phyloP scores from a whole-genome alignment of 2,888 invertebrate species.

The Tricholauxania praeusta region DNA sequence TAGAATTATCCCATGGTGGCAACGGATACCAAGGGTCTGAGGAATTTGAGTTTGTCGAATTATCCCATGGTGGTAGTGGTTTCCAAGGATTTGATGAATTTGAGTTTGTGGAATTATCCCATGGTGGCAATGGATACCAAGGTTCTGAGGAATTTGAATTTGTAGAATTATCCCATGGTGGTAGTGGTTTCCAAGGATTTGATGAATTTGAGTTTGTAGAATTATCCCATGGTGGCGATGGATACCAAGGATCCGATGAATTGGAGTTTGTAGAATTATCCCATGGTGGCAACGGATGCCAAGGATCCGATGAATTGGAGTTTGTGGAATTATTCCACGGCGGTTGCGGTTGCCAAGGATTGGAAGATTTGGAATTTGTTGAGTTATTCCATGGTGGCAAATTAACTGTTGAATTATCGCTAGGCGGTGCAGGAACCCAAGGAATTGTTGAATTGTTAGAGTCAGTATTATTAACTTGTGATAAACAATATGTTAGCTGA shows the following conservation, averaged over 20 bases:
- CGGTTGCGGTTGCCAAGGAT: neutral
- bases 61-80: neutral
- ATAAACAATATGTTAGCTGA: neutral
- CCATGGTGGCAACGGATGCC: neutral
- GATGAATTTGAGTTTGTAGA: neutral
- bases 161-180: too few species aligned
- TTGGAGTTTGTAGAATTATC: too few species aligned
- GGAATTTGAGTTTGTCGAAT: neutral
- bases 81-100: neutral
- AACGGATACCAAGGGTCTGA: too few species aligned
- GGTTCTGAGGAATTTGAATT: too few species aligned
- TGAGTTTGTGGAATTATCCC: too few species aligned
- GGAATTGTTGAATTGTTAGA: neutral
- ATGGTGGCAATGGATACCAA: too few species aligned
- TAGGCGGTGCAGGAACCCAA: neutral
- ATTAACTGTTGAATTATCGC: too few species aligned
- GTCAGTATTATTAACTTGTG: neutral
- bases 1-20: too few species aligned
- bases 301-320: neutral
- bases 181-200: neutral
- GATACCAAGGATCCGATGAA: too few species aligned
- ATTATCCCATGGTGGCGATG: too few species aligned
- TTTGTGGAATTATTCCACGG: slow-evolving; percentile 1
- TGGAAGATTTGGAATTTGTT: neutral
- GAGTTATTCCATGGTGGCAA: neutral